Base-by-base conservation (phyloP, 64 coral and sea anemone species). In the Pocillopora damicornis region DNA sequence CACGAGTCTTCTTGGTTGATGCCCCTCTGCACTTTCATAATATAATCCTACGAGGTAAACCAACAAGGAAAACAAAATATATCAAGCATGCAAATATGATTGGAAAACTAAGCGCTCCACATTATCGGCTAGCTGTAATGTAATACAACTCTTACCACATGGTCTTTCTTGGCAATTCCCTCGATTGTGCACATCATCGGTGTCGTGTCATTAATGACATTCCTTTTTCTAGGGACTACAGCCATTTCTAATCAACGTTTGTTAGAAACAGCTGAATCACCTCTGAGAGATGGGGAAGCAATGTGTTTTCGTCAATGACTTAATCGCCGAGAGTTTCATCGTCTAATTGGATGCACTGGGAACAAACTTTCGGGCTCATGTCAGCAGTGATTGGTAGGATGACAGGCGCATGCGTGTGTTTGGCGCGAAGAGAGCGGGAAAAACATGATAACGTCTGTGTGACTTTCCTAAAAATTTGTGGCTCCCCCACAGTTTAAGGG, bases 1-100 rank as follows among this genome's bases (percentile, higher is more conserved):
- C 97, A 99, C 15, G 80, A 88, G 69, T 93, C 88, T 2, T 99
- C 97, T 56, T 93, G 97, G 45, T 90, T 99, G 84, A 94, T 91
- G 66, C 97, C 97, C 26, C 97, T 82, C 76, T 99, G 97, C 20
- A 99, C 97, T 75, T 95, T 99, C 62, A 99, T 99, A 37, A 95
- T 90, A 26, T 99, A 99, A 77, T 99, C 97, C 97, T 99, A 38
- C 1, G 62, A 92, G 61, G 58, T 11, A 61, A 92, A 75, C n/a
- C 36, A 62, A 25, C 15, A 36, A 71, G 2, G 34, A 75, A 81
- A 11, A 16, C n/a, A 56, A 79, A 36, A 22, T 36, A 11, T 72
- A 23, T 68, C 37, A 1, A 76, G 64, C 35, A 18, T 20, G 14
- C 51, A 45, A 68, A 37, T 20, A 34, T 86, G 35, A 71, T 37